Base-by-base conservation (phyloP, 1,140 invertebrate genomes). In the Zaprionus nigranus region DNA sequence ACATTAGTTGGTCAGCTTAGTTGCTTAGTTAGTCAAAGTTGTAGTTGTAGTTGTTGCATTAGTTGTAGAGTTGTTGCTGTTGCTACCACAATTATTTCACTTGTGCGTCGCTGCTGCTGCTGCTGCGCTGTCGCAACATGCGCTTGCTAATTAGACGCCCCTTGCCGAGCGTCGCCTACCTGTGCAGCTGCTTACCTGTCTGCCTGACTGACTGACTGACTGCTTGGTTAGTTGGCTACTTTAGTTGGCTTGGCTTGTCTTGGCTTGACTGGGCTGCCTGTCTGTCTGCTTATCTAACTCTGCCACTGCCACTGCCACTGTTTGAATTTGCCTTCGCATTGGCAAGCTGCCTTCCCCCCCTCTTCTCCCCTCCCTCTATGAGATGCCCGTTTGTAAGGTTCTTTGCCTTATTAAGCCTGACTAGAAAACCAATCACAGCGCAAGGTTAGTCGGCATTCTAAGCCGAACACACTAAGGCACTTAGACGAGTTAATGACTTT, bases 401-500 rank as follows among this genome's bases (percentile, higher is more conserved):
- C 79, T 88, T 77, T 85, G 86, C 85, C 81, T 76, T 90, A 90
- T 90, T 88, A 83, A 83, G 84, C 59, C 61, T 63, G 78, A 68
- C 66, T 75, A 34, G 36, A 79, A 69, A 87, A 70, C 60, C 80
- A 87, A 87, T 90, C 79, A 91, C 64, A 66, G 51, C 66, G 49
- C 86, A 90, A 91, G 83, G 87, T 91, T 79, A 84, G 65, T 54
- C 82, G 75, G 68, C 72, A 82, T 85, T 88, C 81, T 90, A 88
- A 81, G 83, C 75, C 53, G n/a, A 51, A 11, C 53, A 20, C 38
- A 26, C 34, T 17, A 46, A 73, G 68, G 68, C 69, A 79, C 60
- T 78, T 51, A 75, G 68, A 72, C 79, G 75, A 71, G 46, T 75
- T 87, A 87, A 87, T 87, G 78, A 84, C 84, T 87, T 71, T 84